These are phyloP conservation scores for Hydrolagus affinis DNA, from an alignment of 2,113 vertebrate species.

Conservation along the genomic window DNA sequence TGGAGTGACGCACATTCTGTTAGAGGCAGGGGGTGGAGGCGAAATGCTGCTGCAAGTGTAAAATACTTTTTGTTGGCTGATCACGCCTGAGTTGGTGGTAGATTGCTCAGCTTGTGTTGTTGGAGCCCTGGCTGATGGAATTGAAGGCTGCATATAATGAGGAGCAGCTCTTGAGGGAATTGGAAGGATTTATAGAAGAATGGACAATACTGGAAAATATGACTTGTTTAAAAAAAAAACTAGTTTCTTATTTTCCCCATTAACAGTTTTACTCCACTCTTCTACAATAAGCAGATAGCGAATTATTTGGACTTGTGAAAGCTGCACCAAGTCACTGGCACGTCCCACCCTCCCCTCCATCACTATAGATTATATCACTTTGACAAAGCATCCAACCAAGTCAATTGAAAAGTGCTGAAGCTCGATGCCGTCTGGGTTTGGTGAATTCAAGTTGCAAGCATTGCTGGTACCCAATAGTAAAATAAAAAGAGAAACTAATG, in stretches of 20 bases:
- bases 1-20: neutral
- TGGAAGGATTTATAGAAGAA: no score
- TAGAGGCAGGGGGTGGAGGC: neutral
- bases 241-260: neutral
- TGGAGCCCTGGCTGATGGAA: neutral
- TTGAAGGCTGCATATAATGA: neutral
- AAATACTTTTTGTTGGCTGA: neutral
- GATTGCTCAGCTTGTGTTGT: neutral
- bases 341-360: no score
- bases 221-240: neutral
- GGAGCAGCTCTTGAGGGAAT: neutral
- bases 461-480: neutral
- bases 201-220: neutral
- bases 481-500: conserved; percentile 61
- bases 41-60: neutral
- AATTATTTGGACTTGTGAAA: no score
- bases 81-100: neutral
- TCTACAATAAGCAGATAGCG: no score
- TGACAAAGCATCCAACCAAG: neutral
- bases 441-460: neutral
- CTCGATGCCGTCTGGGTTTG: neutral
- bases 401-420: no score
- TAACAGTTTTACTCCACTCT: no score
- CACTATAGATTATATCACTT: neutral
- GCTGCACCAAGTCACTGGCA: no score